Conservation (phyloP, 2,113 vertebrate species). For the Rhea pennata region DNA sequence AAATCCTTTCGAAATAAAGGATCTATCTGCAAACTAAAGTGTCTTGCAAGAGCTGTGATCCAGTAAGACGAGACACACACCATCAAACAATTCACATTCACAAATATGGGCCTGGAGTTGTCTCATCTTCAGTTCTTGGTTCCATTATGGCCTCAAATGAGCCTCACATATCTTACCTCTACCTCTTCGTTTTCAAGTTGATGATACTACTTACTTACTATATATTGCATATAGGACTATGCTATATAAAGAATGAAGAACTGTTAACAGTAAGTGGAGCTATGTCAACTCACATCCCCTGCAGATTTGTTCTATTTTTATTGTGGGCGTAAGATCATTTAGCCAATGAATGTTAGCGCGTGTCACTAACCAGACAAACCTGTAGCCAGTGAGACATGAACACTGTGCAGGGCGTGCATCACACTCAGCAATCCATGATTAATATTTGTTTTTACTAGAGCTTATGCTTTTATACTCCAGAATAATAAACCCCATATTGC, state of each 20-base stretch:
- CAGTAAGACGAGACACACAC: background rate
- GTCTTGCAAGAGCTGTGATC: background rate
- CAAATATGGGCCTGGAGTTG: background rate
- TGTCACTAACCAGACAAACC: constrained; percentile 42
- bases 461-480: background rate
- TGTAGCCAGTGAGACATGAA: constrained; percentile 22
- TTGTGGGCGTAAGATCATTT: constrained; percentile 8
- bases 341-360: constrained; percentile 18
- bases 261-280: constrained; percentile 37
- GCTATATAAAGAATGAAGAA: constrained; percentile 1
- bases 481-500: background rate
- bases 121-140: background rate
- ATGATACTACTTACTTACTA: background rate
- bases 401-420: constrained; percentile 11
- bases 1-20: background rate
- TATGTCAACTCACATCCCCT: constrained; percentile 11
- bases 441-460: background rate
- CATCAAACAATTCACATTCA: background rate
- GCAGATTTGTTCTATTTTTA: background rate
- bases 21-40: background rate
- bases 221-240: background rate
- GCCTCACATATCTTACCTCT: background rate
- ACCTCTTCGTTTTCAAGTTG: background rate
- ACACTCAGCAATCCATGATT: background rate
- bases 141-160: background rate